These are phyloP conservation scores for Calyptomena viridis DNA, from an alignment of 2,113 vertebrate species.

Conservation along the genomic window DNA sequence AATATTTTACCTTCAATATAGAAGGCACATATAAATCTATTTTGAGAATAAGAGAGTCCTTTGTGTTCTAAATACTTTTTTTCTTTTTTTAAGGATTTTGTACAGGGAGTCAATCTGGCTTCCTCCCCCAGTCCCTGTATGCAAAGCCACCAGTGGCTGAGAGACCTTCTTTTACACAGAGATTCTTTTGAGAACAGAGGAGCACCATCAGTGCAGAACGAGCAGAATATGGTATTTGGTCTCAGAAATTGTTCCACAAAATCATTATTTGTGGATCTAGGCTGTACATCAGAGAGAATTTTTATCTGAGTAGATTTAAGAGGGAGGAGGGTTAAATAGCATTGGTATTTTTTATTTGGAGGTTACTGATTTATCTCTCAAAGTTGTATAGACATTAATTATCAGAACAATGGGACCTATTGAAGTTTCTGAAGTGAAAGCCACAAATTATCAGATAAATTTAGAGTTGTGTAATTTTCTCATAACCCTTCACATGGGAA, in stretches of 20 bases:
- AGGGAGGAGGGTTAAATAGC: not conserved
- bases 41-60: not conserved
- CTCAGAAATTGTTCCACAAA: not conserved
- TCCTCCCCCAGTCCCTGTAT: not conserved
- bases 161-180: not conserved
- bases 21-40: not conserved
- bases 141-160: not conserved
- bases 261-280: not conserved
- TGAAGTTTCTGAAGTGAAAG: constrained; percentile 21
- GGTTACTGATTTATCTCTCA: not conserved
- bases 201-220: not conserved
- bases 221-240: not conserved
- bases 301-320: not conserved
- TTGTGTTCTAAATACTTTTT: not conserved
- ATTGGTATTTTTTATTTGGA: not conserved
- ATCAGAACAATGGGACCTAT: constrained; percentile 27
- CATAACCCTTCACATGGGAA: constrained; percentile 54
- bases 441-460: constrained; percentile 26
- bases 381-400: not conserved
- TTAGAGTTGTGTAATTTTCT: constrained; percentile 62
- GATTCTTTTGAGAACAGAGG: not conserved
- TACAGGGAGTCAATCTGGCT: not conserved
- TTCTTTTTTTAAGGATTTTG: not conserved
- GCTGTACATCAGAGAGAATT: not conserved
- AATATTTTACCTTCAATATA: not conserved